A percentile compares a stretch with the other conserved stretches of the same genome.
These are phyloP conservation scores for Lissonota sp. DNA, from an alignment of 2,888 invertebrate genomes.

Conservation along the genomic window DNA sequence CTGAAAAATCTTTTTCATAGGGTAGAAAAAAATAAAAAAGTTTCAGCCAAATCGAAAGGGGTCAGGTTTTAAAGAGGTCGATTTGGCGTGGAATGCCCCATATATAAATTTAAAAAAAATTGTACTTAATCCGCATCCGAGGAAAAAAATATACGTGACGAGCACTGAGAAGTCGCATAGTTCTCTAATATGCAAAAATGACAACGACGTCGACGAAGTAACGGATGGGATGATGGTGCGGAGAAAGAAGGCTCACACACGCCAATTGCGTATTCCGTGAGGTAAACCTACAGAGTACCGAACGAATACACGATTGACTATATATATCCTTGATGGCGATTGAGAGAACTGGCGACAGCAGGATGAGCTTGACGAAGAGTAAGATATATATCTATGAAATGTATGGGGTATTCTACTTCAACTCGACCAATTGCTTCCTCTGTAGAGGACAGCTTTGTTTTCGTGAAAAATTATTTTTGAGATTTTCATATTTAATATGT, in stretches of 20 bases:
- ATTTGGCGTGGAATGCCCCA: too few species aligned
- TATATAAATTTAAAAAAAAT: background rate
- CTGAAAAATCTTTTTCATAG: too few species aligned
- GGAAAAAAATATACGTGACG: conserved; percentile 19
- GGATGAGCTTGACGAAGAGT: conserved; percentile 40
- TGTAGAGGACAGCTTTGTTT: too few species aligned
- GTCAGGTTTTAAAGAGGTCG: too few species aligned
- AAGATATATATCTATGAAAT: conserved; percentile 33
- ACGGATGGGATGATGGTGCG: conserved; percentile 40
- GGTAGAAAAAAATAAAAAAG: too few species aligned
- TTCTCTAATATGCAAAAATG: conserved; percentile 22
- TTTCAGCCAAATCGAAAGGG: too few species aligned
- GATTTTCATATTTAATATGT: too few species aligned
- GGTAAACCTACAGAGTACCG: conserved; percentile 43
- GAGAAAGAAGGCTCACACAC: conserved; percentile 37
- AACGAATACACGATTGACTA: conserved; percentile 60
- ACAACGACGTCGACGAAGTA: background rate
- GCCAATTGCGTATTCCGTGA: conserved; percentile 60
- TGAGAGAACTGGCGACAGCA: conserved; percentile 35
- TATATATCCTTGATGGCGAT: conserved; percentile 29
- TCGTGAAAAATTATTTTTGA: too few species aligned
- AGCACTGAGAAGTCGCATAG: conserved; percentile 20
- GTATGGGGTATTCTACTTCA: conserved; percentile 13
- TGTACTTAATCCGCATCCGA: conserved; percentile 19
- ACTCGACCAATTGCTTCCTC: background rate